Evolutionary conservation across 2,797 vertebrate species (phyloP), one percentile per base, ranked within the genome.

Genomic region (Pangasius djambal): DNA sequence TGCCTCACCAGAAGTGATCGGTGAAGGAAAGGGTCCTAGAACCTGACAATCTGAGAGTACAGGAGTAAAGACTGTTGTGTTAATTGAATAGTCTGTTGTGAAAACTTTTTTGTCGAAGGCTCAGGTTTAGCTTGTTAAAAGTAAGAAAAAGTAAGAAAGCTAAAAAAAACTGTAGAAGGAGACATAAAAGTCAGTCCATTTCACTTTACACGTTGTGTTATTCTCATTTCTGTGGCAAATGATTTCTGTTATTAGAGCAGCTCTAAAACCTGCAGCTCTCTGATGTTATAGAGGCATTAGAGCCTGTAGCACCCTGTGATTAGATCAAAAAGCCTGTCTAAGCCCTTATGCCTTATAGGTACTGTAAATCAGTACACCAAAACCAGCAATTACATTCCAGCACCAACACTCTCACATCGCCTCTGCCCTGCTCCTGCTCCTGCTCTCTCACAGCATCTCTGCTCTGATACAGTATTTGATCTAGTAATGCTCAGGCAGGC

Each of bases 341-440:
- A 67, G 31, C 59, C 59, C 59, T 65, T 61, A 57, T 40, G 59
- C 59, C 59, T 59, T 50, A 37, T 22, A 65, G 18, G 75, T 67
- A 78, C 44, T 67, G 48, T 63, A 87, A 74, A 87, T 37, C 37
- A 57, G 34, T 59, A 40, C 67, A 37, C 34, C 85, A 28, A 57
- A 78, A 44, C 70, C 85, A 87, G 74, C 25, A 86, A 86, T 86
- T 86, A 86, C 37, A 59, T 48, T 74, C 70, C 72, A 86, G 70
- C 22, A 72, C 70, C 70, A 61, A 40, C 70, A 72, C 50, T 44
- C 74, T 65, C 57, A 34, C 28, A 48, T 28, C 57, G 31, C 31
- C 28, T 25, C 57, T 63, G 57, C 13, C 40, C 16, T 34, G 18
- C 40, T 50, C 65, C 16, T 34, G 18, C 40, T 50, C 65, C 50